phyloP scores from a whole-genome alignment of 1,140 invertebrate genomes.

The Scaptodrosophila lebanonensis region DNA sequence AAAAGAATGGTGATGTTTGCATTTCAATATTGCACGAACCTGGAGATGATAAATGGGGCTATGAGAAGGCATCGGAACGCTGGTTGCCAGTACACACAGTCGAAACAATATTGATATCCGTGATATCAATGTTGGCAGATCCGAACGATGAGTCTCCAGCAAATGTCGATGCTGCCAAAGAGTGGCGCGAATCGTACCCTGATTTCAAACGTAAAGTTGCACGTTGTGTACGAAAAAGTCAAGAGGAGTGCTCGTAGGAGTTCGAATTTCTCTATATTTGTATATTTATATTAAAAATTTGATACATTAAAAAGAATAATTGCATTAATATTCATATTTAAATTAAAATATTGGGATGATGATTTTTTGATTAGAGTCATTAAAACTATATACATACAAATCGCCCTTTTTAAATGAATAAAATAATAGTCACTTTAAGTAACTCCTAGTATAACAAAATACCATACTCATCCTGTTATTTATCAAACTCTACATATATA shows the following conservation, averaged over 20 bases:
- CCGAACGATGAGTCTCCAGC: conserved; percentile 99
- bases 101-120: conserved; percentile 98
- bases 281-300: conserved; percentile 77
- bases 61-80: conserved; percentile 98
- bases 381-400: not conserved
- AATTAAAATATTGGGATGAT: not conserved
- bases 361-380: not conserved
- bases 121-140: conserved; percentile 99
- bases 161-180: conserved; percentile 99
- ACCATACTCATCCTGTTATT: too few species aligned
- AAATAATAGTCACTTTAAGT: too few species aligned
- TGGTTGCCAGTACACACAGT: conserved; percentile 99
- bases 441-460: too few species aligned
- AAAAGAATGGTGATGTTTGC: conserved; percentile 99
- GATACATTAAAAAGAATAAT: conserved; percentile 73
- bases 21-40: conserved; percentile 99
- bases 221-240: conserved; percentile 97
- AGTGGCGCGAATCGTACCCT: conserved; percentile 97
- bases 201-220: conserved; percentile 99
- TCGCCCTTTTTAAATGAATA: too few species aligned
- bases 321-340: conserved; percentile 48
- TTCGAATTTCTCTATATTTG: conserved; percentile 60
- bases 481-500: too few species aligned
- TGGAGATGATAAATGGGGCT: conserved; percentile 99
- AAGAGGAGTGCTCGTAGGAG: conserved; percentile 87